Conservation (phyloP, 2,797 vertebrate genomes). For the Otolemur crassicaudatus region DNA sequence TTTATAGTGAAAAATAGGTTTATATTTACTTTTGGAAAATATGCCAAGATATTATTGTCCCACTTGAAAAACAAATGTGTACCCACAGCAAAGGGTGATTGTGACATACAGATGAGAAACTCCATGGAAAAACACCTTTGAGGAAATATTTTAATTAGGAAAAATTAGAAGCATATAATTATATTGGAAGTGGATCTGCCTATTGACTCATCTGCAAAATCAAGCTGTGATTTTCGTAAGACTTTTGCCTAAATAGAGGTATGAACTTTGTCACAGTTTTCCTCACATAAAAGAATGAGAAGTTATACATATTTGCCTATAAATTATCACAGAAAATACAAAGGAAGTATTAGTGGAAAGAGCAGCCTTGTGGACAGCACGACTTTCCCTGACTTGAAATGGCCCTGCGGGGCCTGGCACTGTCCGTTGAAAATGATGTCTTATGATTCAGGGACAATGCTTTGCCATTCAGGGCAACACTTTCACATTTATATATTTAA, state of each 20-base stretch:
- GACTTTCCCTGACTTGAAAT: background rate
- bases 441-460: background rate
- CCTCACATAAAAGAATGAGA: background rate
- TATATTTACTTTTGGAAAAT: background rate
- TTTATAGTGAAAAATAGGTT: background rate
- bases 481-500: constrained; percentile 10
- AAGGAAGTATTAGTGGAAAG: background rate
- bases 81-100: background rate
- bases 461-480: background rate
- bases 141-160: constrained; percentile 6
- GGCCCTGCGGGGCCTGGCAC: background rate
- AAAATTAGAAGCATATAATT: background rate
- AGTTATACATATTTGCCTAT: background rate
- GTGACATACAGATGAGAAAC: background rate
- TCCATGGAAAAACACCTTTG: background rate
- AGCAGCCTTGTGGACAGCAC: background rate
- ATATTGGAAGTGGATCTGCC: background rate
- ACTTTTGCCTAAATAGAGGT: background rate
- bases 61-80: background rate
- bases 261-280: constrained; percentile 26
- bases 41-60: background rate
- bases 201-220: background rate
- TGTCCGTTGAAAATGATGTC: background rate
- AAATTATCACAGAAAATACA: background rate
- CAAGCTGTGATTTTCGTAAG: background rate